Conservation (phyloP, 2,113 vertebrate genomes). For the Gobio gobio region DNA sequence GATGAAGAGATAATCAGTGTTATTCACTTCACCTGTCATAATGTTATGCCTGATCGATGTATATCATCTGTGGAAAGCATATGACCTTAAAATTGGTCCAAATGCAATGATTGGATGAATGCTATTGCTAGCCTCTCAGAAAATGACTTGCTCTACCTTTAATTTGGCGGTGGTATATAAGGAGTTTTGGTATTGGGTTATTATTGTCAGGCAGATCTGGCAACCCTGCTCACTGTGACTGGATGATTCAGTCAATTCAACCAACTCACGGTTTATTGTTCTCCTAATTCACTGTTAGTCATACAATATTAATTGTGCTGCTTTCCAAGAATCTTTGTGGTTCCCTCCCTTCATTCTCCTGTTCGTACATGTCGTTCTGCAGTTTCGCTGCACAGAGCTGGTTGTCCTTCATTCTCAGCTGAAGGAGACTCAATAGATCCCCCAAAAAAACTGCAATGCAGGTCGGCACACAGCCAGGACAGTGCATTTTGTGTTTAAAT, state of each 20-base stretch:
- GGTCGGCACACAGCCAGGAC: constrained; percentile 42
- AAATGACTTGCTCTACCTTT: not conserved
- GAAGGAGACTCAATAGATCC: constrained; percentile 22
- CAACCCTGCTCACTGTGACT: constrained; percentile 1
- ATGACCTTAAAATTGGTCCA: too few species aligned
- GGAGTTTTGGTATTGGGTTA: not conserved
- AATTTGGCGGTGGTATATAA: not conserved
- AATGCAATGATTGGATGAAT: too few species aligned
- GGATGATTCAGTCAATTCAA: not conserved
- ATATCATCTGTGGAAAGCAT: too few species aligned
- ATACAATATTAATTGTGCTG: not conserved
- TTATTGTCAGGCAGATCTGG: not conserved
- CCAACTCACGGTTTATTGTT: not conserved
- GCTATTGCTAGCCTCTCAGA: too few species aligned
- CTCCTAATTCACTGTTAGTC: not conserved
- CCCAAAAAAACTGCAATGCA: constrained; percentile 50
- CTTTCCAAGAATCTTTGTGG: not conserved
- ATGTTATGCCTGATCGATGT: too few species aligned
- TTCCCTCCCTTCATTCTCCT: not conserved
- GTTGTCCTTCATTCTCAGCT: constrained; percentile 1
- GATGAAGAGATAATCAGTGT: too few species aligned
- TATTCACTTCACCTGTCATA: too few species aligned
- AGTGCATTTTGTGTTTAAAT: not conserved
- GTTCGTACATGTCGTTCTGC: not conserved
- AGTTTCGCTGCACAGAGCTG: not conserved